Evolutionary conservation across 2,113 vertebrate genomes (phyloP).

Genomic region (Callaeas wilsoni): DNA sequence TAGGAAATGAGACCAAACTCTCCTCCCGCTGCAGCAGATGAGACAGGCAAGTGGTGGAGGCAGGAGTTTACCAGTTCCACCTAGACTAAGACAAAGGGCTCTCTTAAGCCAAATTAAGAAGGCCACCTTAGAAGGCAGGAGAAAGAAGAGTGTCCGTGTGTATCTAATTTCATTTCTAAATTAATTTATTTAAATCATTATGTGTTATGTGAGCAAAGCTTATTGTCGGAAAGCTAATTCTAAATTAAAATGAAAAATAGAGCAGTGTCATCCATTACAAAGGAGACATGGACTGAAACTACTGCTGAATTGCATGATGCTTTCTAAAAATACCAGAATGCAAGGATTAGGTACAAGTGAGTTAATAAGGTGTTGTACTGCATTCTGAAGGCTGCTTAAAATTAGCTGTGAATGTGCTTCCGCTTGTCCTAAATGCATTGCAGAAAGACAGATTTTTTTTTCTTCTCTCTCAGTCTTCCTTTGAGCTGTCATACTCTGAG

Average conservation of each 20-base stretch:
- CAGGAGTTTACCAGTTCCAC: neutral
- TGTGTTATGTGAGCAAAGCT: neutral
- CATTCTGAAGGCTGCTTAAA: constrained; percentile 41
- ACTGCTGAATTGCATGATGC: constrained; percentile 2
- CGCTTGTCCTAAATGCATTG: constrained; percentile 19
- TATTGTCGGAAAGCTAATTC: neutral
- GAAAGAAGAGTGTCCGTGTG: neutral
- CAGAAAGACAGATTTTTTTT: neutral
- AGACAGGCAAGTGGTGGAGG: neutral
- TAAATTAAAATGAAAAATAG: neutral
- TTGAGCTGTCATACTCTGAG: neutral
- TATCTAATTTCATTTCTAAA: neutral
- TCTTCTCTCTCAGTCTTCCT: neutral
- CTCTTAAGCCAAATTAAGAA: neutral
- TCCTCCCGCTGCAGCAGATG: neutral
- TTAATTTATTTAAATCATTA: neutral
- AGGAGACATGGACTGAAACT: neutral
- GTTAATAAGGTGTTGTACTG: constrained; percentile 16
- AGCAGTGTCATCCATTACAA: neutral
- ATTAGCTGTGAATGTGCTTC: constrained; percentile 29
- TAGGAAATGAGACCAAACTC: neutral
- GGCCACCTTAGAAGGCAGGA: too few relatives aligned
- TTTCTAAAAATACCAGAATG: constrained; percentile 46
- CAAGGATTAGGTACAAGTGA: constrained; percentile 17
- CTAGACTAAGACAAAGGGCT: neutral